Evolutionary conservation across 2,888 invertebrate species (phyloP).

Genomic region (Hypsopygia costalis): DNA sequence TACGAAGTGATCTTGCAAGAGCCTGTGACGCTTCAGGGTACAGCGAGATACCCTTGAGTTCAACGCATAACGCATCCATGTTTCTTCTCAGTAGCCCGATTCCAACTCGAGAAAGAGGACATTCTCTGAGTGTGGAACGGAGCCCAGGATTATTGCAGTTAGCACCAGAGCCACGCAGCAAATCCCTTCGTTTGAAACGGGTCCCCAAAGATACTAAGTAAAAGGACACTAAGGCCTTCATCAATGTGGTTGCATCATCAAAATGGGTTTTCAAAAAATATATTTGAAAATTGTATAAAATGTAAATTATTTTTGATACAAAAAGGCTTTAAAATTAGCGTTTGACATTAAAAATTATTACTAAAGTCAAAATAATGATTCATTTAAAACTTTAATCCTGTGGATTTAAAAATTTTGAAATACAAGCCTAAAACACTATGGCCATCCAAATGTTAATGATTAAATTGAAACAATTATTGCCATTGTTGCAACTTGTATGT

Average conservation of each 20-base stretch:
- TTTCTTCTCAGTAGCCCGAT: conserved; percentile 28
- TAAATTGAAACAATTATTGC: too few species aligned
- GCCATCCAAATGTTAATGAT: too few species aligned
- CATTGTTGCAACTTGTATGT: too few species aligned
- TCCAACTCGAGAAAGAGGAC: conserved; percentile 51
- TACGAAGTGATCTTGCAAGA: conserved; percentile 43
- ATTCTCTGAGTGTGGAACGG: conserved; percentile 57
- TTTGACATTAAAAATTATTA: background rate
- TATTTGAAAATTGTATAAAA: conserved; percentile 10
- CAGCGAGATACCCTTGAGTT: conserved; percentile 38
- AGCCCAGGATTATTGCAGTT: conserved; percentile 42
- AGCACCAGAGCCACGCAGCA: conserved; percentile 58
- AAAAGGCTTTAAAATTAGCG: conserved; percentile 13
- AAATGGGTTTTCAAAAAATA: background rate
- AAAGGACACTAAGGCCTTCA: conserved; percentile 5
- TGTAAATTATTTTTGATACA: conserved; percentile 43
- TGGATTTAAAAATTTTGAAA: too few species aligned
- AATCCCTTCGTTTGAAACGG: conserved; percentile 62
- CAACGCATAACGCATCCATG: conserved; percentile 35
- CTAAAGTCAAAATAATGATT: background rate
- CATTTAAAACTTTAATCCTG: too few species aligned
- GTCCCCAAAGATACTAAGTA: conserved; percentile 35
- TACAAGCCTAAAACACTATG: too few species aligned
- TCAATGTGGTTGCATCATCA: background rate
- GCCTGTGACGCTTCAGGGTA: conserved; percentile 40